phyloP scores from a whole-genome alignment of 2,797 vertebrate genomes.

The Alouatta caraya region DNA sequence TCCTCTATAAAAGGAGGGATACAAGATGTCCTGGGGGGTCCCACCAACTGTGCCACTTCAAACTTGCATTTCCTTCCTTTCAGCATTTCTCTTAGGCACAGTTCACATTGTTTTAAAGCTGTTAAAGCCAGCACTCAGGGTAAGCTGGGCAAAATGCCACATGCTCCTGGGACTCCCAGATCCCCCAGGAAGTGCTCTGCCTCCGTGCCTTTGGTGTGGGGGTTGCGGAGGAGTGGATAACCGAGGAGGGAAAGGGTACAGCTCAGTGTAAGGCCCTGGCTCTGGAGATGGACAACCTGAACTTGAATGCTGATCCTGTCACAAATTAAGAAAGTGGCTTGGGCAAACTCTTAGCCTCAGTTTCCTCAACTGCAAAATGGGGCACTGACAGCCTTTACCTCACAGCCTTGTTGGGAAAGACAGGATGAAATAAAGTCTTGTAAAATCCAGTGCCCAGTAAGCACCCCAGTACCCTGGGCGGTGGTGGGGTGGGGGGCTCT shows the following conservation, averaged over 20 bases:
- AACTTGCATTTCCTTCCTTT: background rate
- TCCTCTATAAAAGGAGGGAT: background rate
- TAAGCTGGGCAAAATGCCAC: background rate
- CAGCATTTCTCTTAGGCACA: background rate
- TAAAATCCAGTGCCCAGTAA: background rate
- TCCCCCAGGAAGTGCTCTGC: background rate
- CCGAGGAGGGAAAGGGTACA: background rate
- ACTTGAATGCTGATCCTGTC: background rate
- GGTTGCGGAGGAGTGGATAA: background rate
- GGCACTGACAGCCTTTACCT: background rate
- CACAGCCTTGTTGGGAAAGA: background rate
- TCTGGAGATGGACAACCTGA: background rate
- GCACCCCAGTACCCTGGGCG: background rate
- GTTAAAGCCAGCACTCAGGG: background rate
- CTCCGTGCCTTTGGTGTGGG: background rate
- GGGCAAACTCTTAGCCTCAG: background rate
- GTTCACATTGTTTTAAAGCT: background rate
- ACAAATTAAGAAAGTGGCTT: background rate
- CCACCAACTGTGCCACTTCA: background rate
- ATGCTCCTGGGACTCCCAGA: background rate
- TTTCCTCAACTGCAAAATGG: background rate
- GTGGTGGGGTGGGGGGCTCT: too few species aligned
- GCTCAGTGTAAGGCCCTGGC: background rate
- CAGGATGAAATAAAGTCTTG: background rate
- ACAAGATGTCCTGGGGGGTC: background rate